Evolutionary conservation across 2,888 invertebrate genomes (phyloP), one percentile per base, ranked within the genome.

Genomic region (Plebejus anna): DNA sequence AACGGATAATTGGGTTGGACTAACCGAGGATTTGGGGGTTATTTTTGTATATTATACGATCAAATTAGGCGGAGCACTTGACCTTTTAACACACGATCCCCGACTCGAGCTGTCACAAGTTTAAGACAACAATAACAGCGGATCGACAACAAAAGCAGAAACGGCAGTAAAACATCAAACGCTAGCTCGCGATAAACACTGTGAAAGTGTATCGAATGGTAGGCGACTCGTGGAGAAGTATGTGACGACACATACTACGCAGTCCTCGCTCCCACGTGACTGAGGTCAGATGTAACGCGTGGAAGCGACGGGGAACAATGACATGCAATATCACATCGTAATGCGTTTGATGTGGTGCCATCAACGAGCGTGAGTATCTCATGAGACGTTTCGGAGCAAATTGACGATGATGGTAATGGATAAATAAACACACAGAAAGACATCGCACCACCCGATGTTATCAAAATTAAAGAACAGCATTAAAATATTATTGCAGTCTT

Each of bases 201-300:
- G 66, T 66, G 66, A 66, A 66, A 66, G 66, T 66, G 66, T 66
- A 66, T 66, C 66, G 66, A 66, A 66, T 66, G 66, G 66, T 66
- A 73, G 51, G 11, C 32, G 72, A 51, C 73, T 80, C 80, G 81
- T 82, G 82, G 81, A 83, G 84, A 84, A 83, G 79, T 84, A 72
- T 75, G 79, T 87, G 87, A 86, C 87, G 85, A 84, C 82, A 83
- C 79, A 82, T 84, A 85, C 83, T 84, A 82, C 84, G 84, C 75
- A 76, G 83, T 82, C 81, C 82, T 82, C 83, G 82, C 82, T 84
- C 81, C 84, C 86, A 87, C 86, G 84, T 84, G 84, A 81, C 82
- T 80, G 78, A 86, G 86, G 86, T 87, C 86, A 83, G 75, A 80
- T 72, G 80, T 75, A 78, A 81, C 80, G 81, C 78, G 76, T 78